phyloP scores from a whole-genome alignment of 2,888 invertebrate genomes.

The Drosophila anomelani region DNA sequence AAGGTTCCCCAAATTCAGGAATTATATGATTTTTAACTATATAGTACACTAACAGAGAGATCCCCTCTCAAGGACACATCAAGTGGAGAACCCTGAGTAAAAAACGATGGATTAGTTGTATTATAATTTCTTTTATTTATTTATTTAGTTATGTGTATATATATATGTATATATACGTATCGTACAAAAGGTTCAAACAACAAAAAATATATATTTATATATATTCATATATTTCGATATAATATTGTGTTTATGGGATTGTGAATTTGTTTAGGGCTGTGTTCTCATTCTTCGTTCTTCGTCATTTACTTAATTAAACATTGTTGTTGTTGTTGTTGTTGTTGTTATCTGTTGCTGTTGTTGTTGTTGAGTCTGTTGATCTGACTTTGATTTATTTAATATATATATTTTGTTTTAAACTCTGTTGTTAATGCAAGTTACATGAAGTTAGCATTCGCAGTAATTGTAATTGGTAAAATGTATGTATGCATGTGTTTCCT shows the following conservation, averaged over 20 bases:
- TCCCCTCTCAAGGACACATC: too few species aligned
- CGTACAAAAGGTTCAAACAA: constrained; percentile 52
- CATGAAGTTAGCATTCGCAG: constrained; percentile 26
- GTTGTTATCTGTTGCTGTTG: constrained; percentile 9
- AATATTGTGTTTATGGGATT: constrained; percentile 42
- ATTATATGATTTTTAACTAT: neutral
- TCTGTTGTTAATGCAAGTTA: constrained; percentile 30
- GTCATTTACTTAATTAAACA: constrained; percentile 38
- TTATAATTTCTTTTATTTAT: constrained; percentile 51
- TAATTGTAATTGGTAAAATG: constrained; percentile 24
- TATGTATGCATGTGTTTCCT: neutral
- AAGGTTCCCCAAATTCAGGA: neutral
- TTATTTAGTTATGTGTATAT: constrained; percentile 48
- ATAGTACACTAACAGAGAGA: neutral
- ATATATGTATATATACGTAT: constrained; percentile 50
- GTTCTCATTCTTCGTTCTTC: constrained; percentile 19
- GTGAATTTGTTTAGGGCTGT: constrained; percentile 39
- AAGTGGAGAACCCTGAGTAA: too few species aligned
- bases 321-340: constrained; percentile 14
- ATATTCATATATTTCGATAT: constrained; percentile 47
- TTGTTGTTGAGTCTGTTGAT: constrained; percentile 20
- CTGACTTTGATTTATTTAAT: constrained; percentile 27
- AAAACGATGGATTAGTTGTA: constrained; percentile 4
- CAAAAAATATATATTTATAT: constrained; percentile 46
- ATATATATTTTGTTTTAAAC: neutral